Percentiles rank a stretch among this genome's conserved stretches.
Evolutionary conservation across 2,888 invertebrate species (phyloP).

Genomic region (Eilema griseolum): DNA sequence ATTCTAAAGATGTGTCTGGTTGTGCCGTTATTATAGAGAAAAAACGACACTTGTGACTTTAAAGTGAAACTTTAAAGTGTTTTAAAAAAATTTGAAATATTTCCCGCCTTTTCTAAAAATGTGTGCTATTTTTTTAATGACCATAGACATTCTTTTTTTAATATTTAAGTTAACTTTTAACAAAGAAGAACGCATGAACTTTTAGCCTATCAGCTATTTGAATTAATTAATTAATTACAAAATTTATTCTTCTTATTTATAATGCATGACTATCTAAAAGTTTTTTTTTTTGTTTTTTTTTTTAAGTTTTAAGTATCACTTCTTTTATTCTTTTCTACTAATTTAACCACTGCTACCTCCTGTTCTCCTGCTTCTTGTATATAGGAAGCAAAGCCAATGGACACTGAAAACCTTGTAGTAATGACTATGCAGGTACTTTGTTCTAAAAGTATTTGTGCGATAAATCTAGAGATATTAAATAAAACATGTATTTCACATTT

Average conservation of each 20-base stretch:
- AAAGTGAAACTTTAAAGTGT: too few species aligned
- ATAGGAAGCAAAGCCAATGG: too few species aligned
- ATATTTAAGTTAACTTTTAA: neutral
- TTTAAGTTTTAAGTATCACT: neutral
- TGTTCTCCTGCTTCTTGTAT: too few species aligned
- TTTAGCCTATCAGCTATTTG: neutral
- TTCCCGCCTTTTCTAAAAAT: too few species aligned
- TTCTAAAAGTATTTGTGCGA: neutral
- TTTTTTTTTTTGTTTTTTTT: neutral
- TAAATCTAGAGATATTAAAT: neutral
- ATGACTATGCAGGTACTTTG: neutral
- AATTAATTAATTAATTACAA: neutral
- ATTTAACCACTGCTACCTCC: too few species aligned
- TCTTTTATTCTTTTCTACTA: too few species aligned
- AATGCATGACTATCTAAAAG: neutral
- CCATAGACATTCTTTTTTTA: too few species aligned
- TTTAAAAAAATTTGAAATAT: too few species aligned
- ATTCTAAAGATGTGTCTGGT: too few species aligned
- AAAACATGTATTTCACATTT: conserved; percentile 1
- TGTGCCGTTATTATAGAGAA: too few species aligned
- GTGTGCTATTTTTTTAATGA: neutral
- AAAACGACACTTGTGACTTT: too few species aligned
- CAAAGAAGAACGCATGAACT: neutral
- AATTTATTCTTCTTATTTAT: neutral
- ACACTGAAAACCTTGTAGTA: neutral